phyloP scores from a whole-genome alignment of 2,797 vertebrate genomes.

The Squalus acanthias region DNA sequence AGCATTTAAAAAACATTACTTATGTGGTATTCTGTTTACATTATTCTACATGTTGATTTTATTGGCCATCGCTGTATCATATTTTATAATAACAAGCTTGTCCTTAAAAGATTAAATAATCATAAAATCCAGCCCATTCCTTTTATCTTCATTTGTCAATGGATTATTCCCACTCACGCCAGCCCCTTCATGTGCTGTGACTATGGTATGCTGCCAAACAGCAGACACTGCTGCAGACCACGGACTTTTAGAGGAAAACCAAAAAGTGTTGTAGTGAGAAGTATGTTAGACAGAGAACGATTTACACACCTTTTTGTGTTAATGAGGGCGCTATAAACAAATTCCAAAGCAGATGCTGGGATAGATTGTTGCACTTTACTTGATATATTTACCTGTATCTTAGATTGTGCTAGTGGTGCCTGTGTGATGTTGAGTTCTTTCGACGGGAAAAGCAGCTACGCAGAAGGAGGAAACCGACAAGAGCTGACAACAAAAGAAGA shows the following conservation, averaged over 20 bases:
- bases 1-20: neutral
- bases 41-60: neutral
- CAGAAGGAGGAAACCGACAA: neutral
- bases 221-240: neutral
- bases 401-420: neutral
- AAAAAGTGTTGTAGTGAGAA: neutral
- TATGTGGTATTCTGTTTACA: neutral
- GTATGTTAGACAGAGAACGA: neutral
- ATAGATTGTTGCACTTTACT: neutral
- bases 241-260: neutral
- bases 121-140: neutral
- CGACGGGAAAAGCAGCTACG: neutral
- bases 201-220: neutral
- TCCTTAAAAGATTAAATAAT: neutral
- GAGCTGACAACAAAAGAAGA: neutral
- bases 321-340: neutral
- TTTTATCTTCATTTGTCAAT: neutral
- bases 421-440: neutral
- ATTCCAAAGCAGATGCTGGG: neutral
- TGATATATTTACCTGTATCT: neutral
- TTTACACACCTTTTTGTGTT: neutral
- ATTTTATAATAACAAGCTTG: neutral
- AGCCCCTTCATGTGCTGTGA: neutral
- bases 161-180: neutral
- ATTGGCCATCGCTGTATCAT: neutral